A percentile compares a stretch with the other conserved stretches of the same genome.
These are phyloP conservation scores for Triops cancriformis DNA, from an alignment of 1,140 invertebrate genomes.

Conservation along the genomic window DNA sequence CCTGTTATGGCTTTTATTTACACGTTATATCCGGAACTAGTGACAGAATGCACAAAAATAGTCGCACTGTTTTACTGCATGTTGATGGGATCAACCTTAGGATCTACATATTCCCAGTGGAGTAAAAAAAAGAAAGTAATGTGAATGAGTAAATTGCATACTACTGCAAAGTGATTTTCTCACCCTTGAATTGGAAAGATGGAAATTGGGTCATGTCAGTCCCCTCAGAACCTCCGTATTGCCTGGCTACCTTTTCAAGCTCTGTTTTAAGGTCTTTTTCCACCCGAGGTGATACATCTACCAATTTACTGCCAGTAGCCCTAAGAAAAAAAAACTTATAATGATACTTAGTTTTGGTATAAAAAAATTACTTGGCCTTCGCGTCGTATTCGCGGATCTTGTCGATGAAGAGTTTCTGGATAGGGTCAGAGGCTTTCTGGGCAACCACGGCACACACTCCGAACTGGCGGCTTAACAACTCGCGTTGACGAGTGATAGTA, in stretches of 20 bases:
- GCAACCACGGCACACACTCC: constrained; percentile 36
- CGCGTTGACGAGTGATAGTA: constrained; percentile 11
- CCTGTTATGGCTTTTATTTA: constrained; percentile 6
- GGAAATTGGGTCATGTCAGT: constrained; percentile 84
- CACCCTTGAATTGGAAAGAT: constrained; percentile 61
- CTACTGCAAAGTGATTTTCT: not conserved
- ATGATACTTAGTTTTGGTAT: not conserved
- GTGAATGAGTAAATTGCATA: not conserved
- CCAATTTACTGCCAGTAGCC: constrained; percentile 59
- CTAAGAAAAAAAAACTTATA: constrained; percentile 33
- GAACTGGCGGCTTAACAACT: constrained; percentile 24
- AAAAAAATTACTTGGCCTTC: constrained; percentile 53
- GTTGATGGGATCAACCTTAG: constrained; percentile 28
- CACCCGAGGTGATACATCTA: constrained; percentile 66
- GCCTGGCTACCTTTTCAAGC: constrained; percentile 65
- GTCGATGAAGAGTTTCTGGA: constrained; percentile 86
- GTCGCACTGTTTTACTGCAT: constrained; percentile 8
- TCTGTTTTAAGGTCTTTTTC: constrained; percentile 64
- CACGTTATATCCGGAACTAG: not conserved
- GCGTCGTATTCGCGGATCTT: constrained; percentile 83
- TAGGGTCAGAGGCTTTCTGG: constrained; percentile 70
- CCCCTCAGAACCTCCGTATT: constrained; percentile 63
- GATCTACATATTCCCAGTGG: not conserved
- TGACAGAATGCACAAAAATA: not conserved
- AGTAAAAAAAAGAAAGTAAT: not conserved